A percentile compares a stretch with the other conserved stretches of the same genome.
phyloP scores from a whole-genome alignment of 2,797 vertebrate genomes.

The Sibirionetta formosa region DNA sequence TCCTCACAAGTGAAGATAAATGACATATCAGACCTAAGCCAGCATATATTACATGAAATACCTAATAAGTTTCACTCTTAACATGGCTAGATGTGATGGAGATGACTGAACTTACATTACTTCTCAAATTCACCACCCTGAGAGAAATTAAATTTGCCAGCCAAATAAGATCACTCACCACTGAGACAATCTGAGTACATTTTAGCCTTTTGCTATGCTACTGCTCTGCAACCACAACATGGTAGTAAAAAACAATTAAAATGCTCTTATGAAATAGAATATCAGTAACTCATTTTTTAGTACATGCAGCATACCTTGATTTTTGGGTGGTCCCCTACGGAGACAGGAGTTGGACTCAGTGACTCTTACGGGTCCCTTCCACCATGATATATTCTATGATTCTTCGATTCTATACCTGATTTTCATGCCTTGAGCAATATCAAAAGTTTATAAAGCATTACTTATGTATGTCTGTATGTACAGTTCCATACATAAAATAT shows the following conservation, averaged over 20 bases:
- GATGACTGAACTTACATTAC: slow-evolving; percentile 1
- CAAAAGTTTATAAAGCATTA: not conserved
- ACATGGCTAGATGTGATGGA: slow-evolving; percentile 35
- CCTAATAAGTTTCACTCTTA: slow-evolving; percentile 45
- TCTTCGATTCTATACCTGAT: not conserved
- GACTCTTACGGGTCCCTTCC: too few species aligned
- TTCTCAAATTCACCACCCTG: slow-evolving; percentile 3
- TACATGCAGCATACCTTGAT: not conserved
- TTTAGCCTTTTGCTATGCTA: not conserved
- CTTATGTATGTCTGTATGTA: not conserved
- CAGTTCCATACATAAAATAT: not conserved
- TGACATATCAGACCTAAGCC: slow-evolving; percentile 23
- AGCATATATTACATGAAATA: slow-evolving; percentile 67
- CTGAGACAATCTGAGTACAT: not conserved
- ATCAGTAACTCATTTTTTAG: not conserved
- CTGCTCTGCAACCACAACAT: not conserved
- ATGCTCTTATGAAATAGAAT: not conserved
- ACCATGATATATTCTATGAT: too few species aligned
- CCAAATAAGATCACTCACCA: slow-evolving; percentile 10
- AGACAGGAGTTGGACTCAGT: not conserved
- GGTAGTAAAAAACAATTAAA: not conserved
- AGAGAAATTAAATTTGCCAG: slow-evolving; percentile 31
- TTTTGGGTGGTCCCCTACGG: not conserved
- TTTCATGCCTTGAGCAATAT: not conserved
- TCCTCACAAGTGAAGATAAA: slow-evolving; percentile 72